A percentile compares a stretch with the other conserved stretches of the same genome.
Evolutionary conservation across 1,140 invertebrate species (phyloP).

Genomic region (Pollicipes pollicipes): DNA sequence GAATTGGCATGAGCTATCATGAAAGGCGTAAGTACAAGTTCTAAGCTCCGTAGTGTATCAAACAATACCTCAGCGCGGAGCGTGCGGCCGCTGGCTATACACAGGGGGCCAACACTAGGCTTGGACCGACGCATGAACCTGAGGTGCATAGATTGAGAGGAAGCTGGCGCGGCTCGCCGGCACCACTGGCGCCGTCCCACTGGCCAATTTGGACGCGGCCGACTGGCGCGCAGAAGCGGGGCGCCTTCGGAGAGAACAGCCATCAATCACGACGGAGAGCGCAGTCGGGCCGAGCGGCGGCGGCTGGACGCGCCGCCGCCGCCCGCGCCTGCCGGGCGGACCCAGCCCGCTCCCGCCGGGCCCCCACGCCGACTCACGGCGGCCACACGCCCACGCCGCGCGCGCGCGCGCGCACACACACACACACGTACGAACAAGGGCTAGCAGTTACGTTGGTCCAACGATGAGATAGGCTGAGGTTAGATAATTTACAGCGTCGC

Average conservation of each 20-base stretch:
- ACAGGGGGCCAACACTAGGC: background rate
- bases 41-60: slow-evolving; percentile 1
- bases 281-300: too few relatives aligned
- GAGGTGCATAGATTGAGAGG: slow-evolving; percentile 1
- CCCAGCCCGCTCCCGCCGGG: too few relatives aligned
- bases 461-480: background rate
- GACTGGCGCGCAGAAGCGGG: background rate
- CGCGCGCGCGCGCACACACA: too few relatives aligned
- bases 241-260: background rate
- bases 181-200: too few relatives aligned
- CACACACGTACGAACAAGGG: background rate
- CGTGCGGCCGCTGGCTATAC: background rate
- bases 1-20: slow-evolving; percentile 1
- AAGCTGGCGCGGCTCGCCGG: background rate
- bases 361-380: too few relatives aligned
- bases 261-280: background rate
- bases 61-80: background rate
- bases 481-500: too few relatives aligned
- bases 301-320: too few relatives aligned
- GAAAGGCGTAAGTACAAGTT: slow-evolving; percentile 1
- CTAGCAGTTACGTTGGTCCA: background rate
- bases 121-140: background rate
- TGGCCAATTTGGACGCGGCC: too few relatives aligned
- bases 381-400: too few relatives aligned
- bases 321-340: too few relatives aligned